Base-by-base conservation (phyloP, 2,113 vertebrate species). In the cattle (Bos taurus) region DNA sequence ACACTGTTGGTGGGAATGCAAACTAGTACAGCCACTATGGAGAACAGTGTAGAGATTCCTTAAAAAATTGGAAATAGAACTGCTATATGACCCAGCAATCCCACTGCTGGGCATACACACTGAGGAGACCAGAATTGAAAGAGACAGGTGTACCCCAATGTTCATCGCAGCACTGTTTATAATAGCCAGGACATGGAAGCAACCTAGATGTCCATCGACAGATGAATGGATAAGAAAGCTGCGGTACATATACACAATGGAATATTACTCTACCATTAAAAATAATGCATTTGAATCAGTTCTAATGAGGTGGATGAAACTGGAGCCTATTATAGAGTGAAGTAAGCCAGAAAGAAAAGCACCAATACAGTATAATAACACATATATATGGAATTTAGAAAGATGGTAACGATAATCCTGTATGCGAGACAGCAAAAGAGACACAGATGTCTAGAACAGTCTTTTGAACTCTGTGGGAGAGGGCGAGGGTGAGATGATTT, bases 101-200 rank as follows among this genome's bases (percentile, higher is more conserved):
- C 16, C 33, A 67, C 62, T 10, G 0, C 33, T 67, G 62, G 1
- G 33, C 62, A 67, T 67, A 67, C 16, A 67, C 62, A 67, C 62
- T 1, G 7, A 67, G 33, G 16, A 67, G n/a, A 67, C 62, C 62
- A n/a, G 33, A n/a, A n/a, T 0, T n/a, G 33, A 67, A 67, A 67
- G 33, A n/a, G 16, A 67, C 62, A 67, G 1, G 0, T n/a, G 16
- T 2, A 67, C 16, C 16, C 2, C 7, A n/a, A 19, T n/a, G 33
- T 67, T 67, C 16, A 9, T n/a, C 3, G 0, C 15, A 64, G 33
- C 62, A n/a, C 33, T 64, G 33, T 64, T 64, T n/a, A 64, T 64
- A 64, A 9, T 17, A 64, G 62, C 16, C 30, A 64, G 3, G 15
- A 64, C 15, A 64, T 1, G 62, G 62, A 64, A 64, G 62, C 16